Percentiles rank a stretch among this genome's conserved stretches.
These are phyloP conservation scores for Glomeris marginata DNA, from an alignment of 2,888 invertebrate species.

Conservation along the genomic window DNA sequence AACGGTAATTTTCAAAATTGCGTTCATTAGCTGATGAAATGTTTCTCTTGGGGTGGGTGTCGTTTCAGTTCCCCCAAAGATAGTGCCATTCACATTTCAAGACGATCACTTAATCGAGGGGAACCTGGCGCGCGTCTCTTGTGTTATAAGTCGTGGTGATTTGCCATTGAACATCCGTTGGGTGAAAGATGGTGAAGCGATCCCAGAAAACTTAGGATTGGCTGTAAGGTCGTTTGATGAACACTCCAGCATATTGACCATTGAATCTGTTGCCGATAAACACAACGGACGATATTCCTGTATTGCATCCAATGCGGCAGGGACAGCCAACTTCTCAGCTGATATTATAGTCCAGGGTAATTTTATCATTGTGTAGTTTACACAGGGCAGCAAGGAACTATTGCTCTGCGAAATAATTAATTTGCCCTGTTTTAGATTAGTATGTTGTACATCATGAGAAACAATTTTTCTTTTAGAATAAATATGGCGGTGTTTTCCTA, in stretches of 20 bases:
- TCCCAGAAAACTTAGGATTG: slow-evolving; percentile 20
- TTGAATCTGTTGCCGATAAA: slow-evolving; percentile 24
- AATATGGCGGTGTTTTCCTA: too few species aligned
- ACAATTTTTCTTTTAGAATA: too few species aligned
- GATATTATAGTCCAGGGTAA: slow-evolving; percentile 16
- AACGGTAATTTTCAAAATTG: slow-evolving; percentile 15
- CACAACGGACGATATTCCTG: slow-evolving; percentile 31
- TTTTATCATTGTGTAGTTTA: neutral
- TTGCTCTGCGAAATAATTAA: too few species aligned
- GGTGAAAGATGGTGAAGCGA: slow-evolving; percentile 26
- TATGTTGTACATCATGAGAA: too few species aligned
- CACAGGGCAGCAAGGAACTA: too few species aligned
- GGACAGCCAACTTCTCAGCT: slow-evolving; percentile 16
- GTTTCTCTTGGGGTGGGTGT: slow-evolving; percentile 6
- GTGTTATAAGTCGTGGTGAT: slow-evolving; percentile 21
- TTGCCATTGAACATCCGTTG: slow-evolving; percentile 27
- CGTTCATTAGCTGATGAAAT: slow-evolving; percentile 8
- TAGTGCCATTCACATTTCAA: slow-evolving; percentile 14
- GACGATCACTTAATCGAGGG: slow-evolving; percentile 14
- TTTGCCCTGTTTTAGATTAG: too few species aligned
- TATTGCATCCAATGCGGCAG: slow-evolving; percentile 15
- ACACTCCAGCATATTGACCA: slow-evolving; percentile 27
- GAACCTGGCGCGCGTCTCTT: slow-evolving; percentile 14
- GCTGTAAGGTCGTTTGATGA: slow-evolving; percentile 23
- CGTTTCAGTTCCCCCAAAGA: slow-evolving; percentile 13